Base-by-base conservation (phyloP, 2,888 invertebrate genomes). In the Slavum lentiscoides region DNA sequence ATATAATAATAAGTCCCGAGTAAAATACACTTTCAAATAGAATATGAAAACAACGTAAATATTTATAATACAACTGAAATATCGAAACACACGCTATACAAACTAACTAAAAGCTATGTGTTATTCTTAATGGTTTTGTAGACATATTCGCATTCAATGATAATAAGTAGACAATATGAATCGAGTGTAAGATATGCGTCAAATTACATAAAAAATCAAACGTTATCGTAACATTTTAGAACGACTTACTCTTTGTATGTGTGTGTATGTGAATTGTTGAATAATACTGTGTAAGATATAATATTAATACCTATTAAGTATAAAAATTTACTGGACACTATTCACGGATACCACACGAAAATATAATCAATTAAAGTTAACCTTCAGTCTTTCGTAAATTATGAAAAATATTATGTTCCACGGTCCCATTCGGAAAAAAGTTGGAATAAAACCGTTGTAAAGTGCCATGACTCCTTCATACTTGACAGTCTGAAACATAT, bases 331-430 rank as follows among this genome's bases (percentile, higher is more conserved):
- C 9, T 61, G 23, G 23, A 23, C 13, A 23, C 61, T 61, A 13
- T 23, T 61, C 21, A 21, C 11, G 43, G 6, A 49, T 13, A 61
- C 11, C 11, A 61, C 9, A 9, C 11, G 11, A 4, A 13, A 61
- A 11, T 21, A 9, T 8, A 23, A 61, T 59, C 11, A 68, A 43
- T 49, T 17, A 58, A 92, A 91, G 82, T 92, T 85, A 84, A 90
- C 90, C 87, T 95, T 96, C 83, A 97, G 89, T 87, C 96, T 95
- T 87, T 97, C 97, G 87, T 95, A 97, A 13, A 94, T 93, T 86
- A 96, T 90, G 88, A 97, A 97, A 89, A 97, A 97, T 86, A 97
- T 96, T 84, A 97, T 93, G 88, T 97, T 97, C 97, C 97, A 97
- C 8, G 97, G 97, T 0, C 97, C 97, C 92, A 97, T 94, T 84